Conservation (phyloP, 2,797 vertebrate species). For the Botia almorhae region DNA sequence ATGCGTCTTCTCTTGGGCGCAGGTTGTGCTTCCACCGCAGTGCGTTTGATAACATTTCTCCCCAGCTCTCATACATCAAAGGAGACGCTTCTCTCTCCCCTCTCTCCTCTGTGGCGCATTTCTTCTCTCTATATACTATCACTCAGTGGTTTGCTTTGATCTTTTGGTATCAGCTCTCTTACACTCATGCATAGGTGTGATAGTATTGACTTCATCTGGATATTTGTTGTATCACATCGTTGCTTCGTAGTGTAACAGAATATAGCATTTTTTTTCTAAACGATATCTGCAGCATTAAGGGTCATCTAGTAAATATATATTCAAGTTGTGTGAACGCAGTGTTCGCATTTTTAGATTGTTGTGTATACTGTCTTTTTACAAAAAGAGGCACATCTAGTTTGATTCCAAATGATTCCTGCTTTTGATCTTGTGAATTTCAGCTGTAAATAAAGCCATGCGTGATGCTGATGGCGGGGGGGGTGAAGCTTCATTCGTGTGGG, state of each 20-base stretch:
- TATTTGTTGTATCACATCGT: not conserved
- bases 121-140: slow-evolving; percentile 62
- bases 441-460: slow-evolving; percentile 7
- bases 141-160: slow-evolving; percentile 68
- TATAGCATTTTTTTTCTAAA: not conserved
- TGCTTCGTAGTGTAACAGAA: not conserved
- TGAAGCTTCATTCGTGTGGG: slow-evolving; percentile 53
- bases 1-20: slow-evolving; percentile 62
- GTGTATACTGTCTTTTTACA: too few species aligned
- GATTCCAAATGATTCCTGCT: not conserved
- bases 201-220: not conserved
- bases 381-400: too few species aligned
- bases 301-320: too few species aligned
- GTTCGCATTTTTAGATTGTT: not conserved
- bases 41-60: slow-evolving; percentile 67
- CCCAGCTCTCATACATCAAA: slow-evolving; percentile 69
- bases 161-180: slow-evolving; percentile 53
- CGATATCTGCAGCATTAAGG: not conserved
- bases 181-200: slow-evolving; percentile 43
- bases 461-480: slow-evolving; percentile 40
- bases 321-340: not conserved
- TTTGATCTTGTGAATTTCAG: slow-evolving; percentile 31
- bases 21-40: slow-evolving; percentile 62
- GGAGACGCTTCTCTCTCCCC: slow-evolving; percentile 59
- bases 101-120: slow-evolving; percentile 52